Evolutionary conservation across 2,888 invertebrate species (phyloP).

Genomic region (Drosophila sordidapex): DNA sequence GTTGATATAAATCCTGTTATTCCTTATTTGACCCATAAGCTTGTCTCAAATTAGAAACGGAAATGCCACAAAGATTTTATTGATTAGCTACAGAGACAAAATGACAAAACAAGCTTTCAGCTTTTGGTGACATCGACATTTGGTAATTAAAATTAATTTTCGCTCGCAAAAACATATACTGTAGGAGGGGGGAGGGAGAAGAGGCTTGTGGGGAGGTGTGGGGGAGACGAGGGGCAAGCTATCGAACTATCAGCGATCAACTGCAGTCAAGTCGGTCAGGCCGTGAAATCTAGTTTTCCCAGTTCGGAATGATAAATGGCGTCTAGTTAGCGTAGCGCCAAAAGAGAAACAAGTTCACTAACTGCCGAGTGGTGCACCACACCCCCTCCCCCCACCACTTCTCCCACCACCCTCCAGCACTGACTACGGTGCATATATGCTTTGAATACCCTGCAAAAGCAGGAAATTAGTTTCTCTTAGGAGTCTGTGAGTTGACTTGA

Average conservation of each 20-base stretch:
- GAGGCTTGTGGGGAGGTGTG: neutral
- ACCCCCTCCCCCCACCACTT: neutral
- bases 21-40: neutral
- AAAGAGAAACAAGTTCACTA: slow-evolving; percentile 76
- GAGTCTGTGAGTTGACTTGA: neutral
- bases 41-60: slow-evolving; percentile 34
- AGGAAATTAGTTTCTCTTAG: neutral
- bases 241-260: slow-evolving; percentile 19
- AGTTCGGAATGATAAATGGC: slow-evolving; percentile 75
- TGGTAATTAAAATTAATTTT: slow-evolving; percentile 78
- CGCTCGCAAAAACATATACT: slow-evolving; percentile 16
- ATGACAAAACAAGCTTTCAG: slow-evolving; percentile 42
- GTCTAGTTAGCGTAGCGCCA: slow-evolving; percentile 74
- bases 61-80: slow-evolving; percentile 55
- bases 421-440: slow-evolving; percentile 1
- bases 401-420: neutral
- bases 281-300: slow-evolving; percentile 71
- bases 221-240: neutral
- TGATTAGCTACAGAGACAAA: slow-evolving; percentile 40
- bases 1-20: neutral
- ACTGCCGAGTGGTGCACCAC: slow-evolving; percentile 14
- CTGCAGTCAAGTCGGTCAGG: slow-evolving; percentile 51
- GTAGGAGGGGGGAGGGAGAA: neutral
- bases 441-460: neutral
- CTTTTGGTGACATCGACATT: slow-evolving; percentile 55